Evolutionary conservation across 2,113 vertebrate genomes (phyloP), one percentile per base, ranked within the genome.

Genomic region (Argyrosomus japonicus): DNA sequence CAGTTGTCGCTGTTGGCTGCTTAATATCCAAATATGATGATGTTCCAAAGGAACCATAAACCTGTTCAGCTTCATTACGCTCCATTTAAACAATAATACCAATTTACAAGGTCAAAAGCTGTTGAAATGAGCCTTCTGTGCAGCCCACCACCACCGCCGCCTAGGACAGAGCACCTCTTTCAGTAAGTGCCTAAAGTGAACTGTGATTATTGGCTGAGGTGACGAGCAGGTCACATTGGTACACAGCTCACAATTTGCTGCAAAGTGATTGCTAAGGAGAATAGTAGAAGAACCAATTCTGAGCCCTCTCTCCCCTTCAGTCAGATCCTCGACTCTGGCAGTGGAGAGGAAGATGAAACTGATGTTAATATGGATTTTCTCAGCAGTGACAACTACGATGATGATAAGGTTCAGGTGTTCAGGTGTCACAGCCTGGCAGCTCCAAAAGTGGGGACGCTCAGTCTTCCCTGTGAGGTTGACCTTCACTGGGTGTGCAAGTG

Each of bases 31-130:
- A 74, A 53, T 62, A 56, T 9, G 21, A 73, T 62, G 45, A 75
- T 62, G 51, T 40, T 71, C 58, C 21, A 80, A 62, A 67, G 72
- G 64, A 70, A 45, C 82, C 9, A 61, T 77, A 75, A 81, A 71
- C 53, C 18, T 53, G 69, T 12, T 83, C 23, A 36, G 65, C 67
- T 65, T 74, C 77, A 77, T 84, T 84, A 67, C 58, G 23, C 62
- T 69, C 14, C 11, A 78, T 80, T 90, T 77, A 61, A 83, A 86
- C 60, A 81, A 67, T 72, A 73, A 61, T 61, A 72, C 40, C 51
- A 65, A 25, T 54, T 65, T 65, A 29, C 75, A 86, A 82, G 78
- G 77, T 82, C 69, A 86, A 76, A 85, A 67, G 21, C 62, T 62
- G 45, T 75, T 74, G 62, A 62, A 76, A 62, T 43, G 50, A 74